phyloP scores from a whole-genome alignment of 2,797 vertebrate genomes.

The Brachymystax lenok region DNA sequence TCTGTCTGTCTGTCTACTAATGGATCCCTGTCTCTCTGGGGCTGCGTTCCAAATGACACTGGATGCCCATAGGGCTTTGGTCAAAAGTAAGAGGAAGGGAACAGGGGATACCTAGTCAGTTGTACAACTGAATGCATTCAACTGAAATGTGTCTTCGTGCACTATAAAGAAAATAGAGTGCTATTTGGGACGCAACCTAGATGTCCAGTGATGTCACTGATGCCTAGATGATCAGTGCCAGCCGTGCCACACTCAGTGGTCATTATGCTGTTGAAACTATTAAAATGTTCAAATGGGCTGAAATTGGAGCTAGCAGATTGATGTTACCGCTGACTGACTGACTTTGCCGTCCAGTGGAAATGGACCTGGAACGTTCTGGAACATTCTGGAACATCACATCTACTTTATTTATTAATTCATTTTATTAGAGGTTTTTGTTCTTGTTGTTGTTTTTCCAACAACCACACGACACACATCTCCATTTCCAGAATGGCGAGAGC shows the following conservation, averaged over 20 bases:
- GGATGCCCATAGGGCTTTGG: neutral
- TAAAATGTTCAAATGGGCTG: conserved; percentile 25
- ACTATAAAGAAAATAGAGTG: neutral
- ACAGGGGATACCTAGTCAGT: too few relatives aligned
- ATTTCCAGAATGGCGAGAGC: neutral
- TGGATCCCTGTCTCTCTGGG: conserved; percentile 22
- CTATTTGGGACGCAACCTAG: neutral
- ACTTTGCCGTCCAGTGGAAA: conserved; percentile 28
- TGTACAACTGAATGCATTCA: too few relatives aligned
- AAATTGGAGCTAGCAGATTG: conserved; percentile 36
- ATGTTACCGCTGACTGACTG: conserved; percentile 5
- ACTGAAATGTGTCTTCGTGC: too few relatives aligned
- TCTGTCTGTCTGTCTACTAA: conserved; percentile 29
- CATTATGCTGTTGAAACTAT: conserved; percentile 26
- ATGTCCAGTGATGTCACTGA: conserved; percentile 39
- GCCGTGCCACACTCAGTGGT: conserved; percentile 27
- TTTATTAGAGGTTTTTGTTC: conserved; percentile 7
- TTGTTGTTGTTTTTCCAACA: conserved; percentile 18
- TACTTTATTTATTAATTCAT: too few relatives aligned
- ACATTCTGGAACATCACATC: conserved; percentile 5
- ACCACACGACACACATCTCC: neutral
- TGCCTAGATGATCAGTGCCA: conserved; percentile 36
- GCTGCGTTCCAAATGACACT: neutral
- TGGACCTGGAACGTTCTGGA: conserved; percentile 22
- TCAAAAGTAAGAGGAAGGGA: too few relatives aligned